phyloP scores from a whole-genome alignment of 2,888 invertebrate species.

The Dione vanillae region DNA sequence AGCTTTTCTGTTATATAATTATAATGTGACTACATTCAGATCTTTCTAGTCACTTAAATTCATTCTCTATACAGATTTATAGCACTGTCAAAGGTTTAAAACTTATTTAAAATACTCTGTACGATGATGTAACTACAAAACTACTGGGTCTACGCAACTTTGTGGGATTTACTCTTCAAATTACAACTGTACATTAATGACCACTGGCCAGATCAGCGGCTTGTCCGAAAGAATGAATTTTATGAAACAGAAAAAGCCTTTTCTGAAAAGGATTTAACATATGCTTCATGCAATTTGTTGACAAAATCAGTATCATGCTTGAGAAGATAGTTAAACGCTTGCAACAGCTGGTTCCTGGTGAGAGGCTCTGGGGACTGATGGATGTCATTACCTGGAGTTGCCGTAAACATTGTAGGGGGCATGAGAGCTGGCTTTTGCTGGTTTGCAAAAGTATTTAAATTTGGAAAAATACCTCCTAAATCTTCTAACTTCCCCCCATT shows the following conservation, averaged over 20 bases:
- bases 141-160: conserved; percentile 53
- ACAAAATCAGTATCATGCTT: conserved; percentile 95
- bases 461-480: conserved; percentile 62
- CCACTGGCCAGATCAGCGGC: conserved; percentile 62
- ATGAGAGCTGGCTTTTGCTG: conserved; percentile 90
- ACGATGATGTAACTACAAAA: conserved; percentile 59
- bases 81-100: conserved; percentile 77
- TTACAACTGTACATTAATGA: conserved; percentile 78
- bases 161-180: conserved; percentile 76
- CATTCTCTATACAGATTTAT: conserved; percentile 74
- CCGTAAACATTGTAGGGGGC: conserved; percentile 94
- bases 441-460: conserved; percentile 68
- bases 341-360: conserved; percentile 94
- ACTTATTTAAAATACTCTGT: conserved; percentile 79
- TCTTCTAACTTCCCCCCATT: conserved; percentile 70
- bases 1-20: conserved; percentile 67
- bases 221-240: conserved; percentile 61
- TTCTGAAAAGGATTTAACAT: conserved; percentile 93
- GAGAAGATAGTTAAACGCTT: conserved; percentile 94
- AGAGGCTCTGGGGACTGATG: conserved; percentile 87
- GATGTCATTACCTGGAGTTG: conserved; percentile 79
- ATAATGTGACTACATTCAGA: conserved; percentile 55
- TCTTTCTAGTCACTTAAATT: conserved; percentile 71
- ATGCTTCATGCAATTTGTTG: conserved; percentile 95
- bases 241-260: conserved; percentile 81